A percentile compares a stretch with the other conserved stretches of the same genome.
Conservation (phyloP, 2,888 invertebrate species). For the Phengaris alcon region DNA sequence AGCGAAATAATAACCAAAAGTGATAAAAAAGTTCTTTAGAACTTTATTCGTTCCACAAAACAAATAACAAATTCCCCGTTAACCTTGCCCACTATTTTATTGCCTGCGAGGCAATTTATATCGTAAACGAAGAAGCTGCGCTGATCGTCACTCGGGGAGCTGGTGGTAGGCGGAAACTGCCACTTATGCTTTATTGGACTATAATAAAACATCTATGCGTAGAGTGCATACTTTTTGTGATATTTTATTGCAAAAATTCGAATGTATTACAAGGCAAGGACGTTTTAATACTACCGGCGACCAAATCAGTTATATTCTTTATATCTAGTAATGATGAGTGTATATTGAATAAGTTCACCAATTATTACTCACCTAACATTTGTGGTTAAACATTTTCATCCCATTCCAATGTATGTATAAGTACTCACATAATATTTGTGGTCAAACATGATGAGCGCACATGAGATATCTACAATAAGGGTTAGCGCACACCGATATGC, state of each 20-base stretch:
- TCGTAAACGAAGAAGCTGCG: slow-evolving; percentile 37
- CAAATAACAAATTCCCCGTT: slow-evolving; percentile 20
- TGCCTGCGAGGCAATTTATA: slow-evolving; percentile 38
- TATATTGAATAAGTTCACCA: no score
- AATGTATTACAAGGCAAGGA: no score
- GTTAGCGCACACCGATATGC: no score
- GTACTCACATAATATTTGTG: no score
- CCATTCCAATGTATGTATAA: no score
- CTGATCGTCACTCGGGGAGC: slow-evolving; percentile 45
- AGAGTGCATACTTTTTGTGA: neutral
- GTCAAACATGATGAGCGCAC: no score
- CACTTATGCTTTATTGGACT: slow-evolving; percentile 51
- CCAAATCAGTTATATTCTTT: no score
- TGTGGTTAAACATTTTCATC: no score
- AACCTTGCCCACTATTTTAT: slow-evolving; percentile 45
- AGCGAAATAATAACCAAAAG: neutral
- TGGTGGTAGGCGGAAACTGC: slow-evolving; percentile 46
- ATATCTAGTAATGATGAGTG: no score
- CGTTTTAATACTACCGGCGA: no score
- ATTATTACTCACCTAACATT: no score
- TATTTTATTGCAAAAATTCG: neutral
- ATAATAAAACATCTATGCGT: slow-evolving; percentile 41
- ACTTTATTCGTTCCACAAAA: neutral
- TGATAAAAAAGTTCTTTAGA: neutral
- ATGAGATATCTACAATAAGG: no score